Evolutionary conservation across 2,888 invertebrate genomes (phyloP), one percentile per base, ranked within the genome.

Genomic region (Bombylius major): DNA sequence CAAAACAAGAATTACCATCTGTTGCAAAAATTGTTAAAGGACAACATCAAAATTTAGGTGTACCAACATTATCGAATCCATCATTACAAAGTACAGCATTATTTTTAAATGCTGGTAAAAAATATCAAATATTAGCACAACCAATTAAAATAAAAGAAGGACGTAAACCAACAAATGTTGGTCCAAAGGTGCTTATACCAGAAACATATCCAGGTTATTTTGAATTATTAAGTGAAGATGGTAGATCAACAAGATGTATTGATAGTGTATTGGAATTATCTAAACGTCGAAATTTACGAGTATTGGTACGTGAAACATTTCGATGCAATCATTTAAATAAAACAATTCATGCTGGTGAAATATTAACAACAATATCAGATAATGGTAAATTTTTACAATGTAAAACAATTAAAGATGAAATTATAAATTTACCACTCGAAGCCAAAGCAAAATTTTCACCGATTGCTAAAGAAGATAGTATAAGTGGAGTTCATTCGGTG

Each of bases 11-110:
- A 56, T 72, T 87, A 58, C 95, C 95, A 13, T 86, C 84, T 64
- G 86, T 94, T 64, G 89, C 91, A 57, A 92, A 92, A 74, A 89
- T 95, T 68, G 87, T 90, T 66, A 93, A 94, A 75, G 95, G 96
- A 61, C 93, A 94, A 72, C 95, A 94, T 76, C 87, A 89, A 62
- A 89, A 88, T 56, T 80, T 96, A 53, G 95, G 95, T 36, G 91
- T 90, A 23, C 91, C 93, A 4, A 87, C 89, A 0, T 75, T 91
- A 50, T 89, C 92, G 45, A 89, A 87, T 66, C 91, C 91, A 6
- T 86, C 89, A 58, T 78, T 92, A 34, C 89, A 91, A 67, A 89
- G 89, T 65, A 89, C 91, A 31, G 89, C 93, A 5, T 76, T 94
- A 51, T 81, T 95, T 56, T 82, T 93, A 56, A 89, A 91, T 56